Evolutionary conservation across 1,140 invertebrate genomes (phyloP).

Genomic region (Neocloeon triangulifer): DNA sequence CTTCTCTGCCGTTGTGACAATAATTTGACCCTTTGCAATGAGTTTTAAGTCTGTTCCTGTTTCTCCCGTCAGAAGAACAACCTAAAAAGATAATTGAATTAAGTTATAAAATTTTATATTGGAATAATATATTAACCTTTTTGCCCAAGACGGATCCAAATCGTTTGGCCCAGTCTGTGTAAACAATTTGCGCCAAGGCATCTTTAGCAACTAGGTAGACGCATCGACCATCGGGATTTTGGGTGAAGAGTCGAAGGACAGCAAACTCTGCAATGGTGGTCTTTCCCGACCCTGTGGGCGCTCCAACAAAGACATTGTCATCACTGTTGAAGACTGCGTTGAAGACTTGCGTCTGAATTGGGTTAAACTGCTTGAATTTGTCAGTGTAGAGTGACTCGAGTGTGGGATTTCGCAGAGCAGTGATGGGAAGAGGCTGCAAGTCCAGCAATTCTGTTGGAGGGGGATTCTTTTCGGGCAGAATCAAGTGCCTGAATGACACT

Average conservation of each 20-base stretch:
- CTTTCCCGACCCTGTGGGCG: conserved; percentile 93
- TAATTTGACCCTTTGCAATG: conserved; percentile 76
- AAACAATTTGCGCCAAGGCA: conserved; percentile 75
- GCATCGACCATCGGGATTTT: conserved; percentile 47
- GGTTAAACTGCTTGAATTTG: conserved; percentile 88
- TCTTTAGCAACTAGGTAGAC: conserved; percentile 90
- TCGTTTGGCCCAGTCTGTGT: conserved; percentile 74
- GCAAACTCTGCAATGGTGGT: conserved; percentile 95
- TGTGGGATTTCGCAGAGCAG: conserved; percentile 55
- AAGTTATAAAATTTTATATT: too few species aligned
- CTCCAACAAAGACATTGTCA: conserved; percentile 96
- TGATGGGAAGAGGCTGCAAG: conserved; percentile 81
- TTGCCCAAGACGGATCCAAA: conserved; percentile 61
- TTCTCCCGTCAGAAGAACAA: conserved; percentile 91
- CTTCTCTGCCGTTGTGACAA: conserved; percentile 91
- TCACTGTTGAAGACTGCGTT: conserved; percentile 97
- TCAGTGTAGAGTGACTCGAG: conserved; percentile 73
- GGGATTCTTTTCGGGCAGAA: conserved; percentile 93
- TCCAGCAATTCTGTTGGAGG: conserved; percentile 96
- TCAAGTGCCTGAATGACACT: conserved; percentile 91
- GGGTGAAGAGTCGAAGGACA: conserved; percentile 66
- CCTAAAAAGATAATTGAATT: too few species aligned
- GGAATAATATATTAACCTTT: too few species aligned
- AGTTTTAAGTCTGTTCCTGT: conserved; percentile 87
- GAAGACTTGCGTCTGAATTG: conserved; percentile 99